phyloP scores from a whole-genome alignment of 2,113 vertebrate genomes.

The Eira barbara region DNA sequence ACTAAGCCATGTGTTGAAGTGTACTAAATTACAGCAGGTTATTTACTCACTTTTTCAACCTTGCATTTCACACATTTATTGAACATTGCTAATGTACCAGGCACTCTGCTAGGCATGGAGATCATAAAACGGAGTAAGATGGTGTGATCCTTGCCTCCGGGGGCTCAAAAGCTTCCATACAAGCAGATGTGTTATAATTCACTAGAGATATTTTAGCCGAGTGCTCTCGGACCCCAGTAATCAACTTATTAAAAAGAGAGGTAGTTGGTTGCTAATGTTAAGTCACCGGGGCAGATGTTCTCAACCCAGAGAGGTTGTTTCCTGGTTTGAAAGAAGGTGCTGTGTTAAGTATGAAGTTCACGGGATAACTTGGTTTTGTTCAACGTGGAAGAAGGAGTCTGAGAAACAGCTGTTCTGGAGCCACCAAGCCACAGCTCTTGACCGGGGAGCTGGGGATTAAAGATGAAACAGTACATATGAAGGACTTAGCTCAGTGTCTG shows the following conservation, averaged over 20 bases:
- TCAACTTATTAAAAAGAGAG: background rate
- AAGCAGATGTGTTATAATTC: background rate
- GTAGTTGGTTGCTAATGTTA: background rate
- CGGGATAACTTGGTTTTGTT: background rate
- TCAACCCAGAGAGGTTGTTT: background rate
- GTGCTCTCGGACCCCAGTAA: background rate
- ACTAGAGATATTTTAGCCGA: background rate
- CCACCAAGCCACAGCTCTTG: background rate
- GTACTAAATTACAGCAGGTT: fast-evolving
- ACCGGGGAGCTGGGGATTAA: background rate
- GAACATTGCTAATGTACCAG: background rate
- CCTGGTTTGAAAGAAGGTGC: background rate
- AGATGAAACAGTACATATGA: background rate
- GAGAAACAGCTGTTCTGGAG: background rate
- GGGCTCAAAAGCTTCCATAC: background rate
- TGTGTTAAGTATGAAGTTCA: background rate
- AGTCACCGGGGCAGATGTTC: background rate
- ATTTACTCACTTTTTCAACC: background rate
- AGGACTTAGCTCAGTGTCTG: background rate
- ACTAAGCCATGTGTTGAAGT: background rate
- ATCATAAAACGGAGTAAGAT: background rate
- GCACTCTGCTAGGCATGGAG: background rate
- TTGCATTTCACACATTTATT: background rate
- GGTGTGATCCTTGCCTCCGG: background rate
- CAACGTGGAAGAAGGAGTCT: background rate